phyloP scores from a whole-genome alignment of 1,140 invertebrate genomes.

The Calephelis virginiensis region DNA sequence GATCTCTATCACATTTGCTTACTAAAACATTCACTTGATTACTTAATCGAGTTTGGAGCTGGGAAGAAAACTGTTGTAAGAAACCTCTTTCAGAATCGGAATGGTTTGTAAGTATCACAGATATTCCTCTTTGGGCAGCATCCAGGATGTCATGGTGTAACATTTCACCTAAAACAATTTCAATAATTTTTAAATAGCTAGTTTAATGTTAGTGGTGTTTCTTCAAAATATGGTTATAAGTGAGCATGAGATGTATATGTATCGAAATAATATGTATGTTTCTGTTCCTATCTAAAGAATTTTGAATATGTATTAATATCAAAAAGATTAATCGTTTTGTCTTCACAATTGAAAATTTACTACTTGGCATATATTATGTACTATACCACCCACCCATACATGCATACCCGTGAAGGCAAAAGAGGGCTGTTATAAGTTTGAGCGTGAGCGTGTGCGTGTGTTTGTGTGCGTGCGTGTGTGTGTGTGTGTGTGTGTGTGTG shows the following conservation, averaged over 20 bases:
- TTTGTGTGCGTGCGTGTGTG: no score
- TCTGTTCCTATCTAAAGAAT: no score
- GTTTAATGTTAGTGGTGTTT: constrained; percentile 4
- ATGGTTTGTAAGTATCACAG: constrained; percentile 95
- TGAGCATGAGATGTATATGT: neutral
- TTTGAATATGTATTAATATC: no score
- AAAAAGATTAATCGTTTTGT: no score
- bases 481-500: no score
- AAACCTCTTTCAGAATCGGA: constrained; percentile 97
- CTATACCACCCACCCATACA: no score
- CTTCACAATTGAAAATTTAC: no score
- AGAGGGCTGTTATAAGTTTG: no score
- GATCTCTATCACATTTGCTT: constrained; percentile 88
- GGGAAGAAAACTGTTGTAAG: constrained; percentile 80
- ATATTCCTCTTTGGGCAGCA: constrained; percentile 85
- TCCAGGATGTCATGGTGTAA: constrained; percentile 97
- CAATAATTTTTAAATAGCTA: constrained; percentile 19
- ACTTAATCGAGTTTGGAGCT: constrained; percentile 76
- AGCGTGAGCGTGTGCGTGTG: no score
- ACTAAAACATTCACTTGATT: constrained; percentile 83
- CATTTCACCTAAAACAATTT: constrained; percentile 88
- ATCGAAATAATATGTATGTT: no score
- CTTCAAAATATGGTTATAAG: neutral
- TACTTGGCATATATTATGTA: no score
- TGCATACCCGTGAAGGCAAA: no score